These are phyloP conservation scores for Cryptocheilus praepositus DNA, from an alignment of 2,888 invertebrate species.

Conservation along the genomic window DNA sequence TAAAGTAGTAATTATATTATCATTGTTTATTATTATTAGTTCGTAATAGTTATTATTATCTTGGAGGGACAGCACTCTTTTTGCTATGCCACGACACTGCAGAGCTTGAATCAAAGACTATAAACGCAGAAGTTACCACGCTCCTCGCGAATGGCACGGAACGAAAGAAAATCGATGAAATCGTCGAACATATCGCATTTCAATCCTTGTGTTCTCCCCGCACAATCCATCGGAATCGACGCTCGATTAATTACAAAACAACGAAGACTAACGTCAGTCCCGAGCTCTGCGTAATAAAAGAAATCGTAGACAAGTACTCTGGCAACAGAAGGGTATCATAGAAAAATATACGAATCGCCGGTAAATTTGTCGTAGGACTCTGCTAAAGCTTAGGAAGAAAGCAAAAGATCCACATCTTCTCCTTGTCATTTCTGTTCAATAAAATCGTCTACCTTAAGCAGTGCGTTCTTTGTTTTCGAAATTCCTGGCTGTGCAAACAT, in stretches of 20 bases:
- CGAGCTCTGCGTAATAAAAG: too few species aligned
- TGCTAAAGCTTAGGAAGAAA: too few species aligned
- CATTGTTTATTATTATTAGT: slow-evolving; percentile 57
- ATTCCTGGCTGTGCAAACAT: too few species aligned
- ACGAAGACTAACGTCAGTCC: too few species aligned
- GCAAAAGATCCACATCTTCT: too few species aligned
- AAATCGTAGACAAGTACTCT: background rate
- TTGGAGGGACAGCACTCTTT: slow-evolving; percentile 72
- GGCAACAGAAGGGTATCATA: slow-evolving; percentile 1
- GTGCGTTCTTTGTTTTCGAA: too few species aligned
- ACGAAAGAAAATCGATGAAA: slow-evolving; percentile 34
- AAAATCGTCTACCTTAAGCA: too few species aligned
- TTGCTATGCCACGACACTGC: slow-evolving; percentile 72
- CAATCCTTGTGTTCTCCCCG: too few species aligned
- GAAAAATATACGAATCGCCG: background rate
- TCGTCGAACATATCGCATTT: slow-evolving; percentile 15
- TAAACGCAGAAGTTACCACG: slow-evolving; percentile 70
- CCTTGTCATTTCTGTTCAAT: too few species aligned
- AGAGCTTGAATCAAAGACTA: slow-evolving; percentile 70
- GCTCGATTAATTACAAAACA: too few species aligned
- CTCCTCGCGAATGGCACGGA: slow-evolving; percentile 71
- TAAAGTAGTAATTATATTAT: slow-evolving; percentile 66
- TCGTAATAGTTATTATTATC: slow-evolving; percentile 70
- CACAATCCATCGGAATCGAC: too few species aligned
- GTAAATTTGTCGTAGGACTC: background rate